Evolutionary conservation across 2,113 vertebrate species (phyloP).

Genomic region (Eonycteris spelaea): DNA sequence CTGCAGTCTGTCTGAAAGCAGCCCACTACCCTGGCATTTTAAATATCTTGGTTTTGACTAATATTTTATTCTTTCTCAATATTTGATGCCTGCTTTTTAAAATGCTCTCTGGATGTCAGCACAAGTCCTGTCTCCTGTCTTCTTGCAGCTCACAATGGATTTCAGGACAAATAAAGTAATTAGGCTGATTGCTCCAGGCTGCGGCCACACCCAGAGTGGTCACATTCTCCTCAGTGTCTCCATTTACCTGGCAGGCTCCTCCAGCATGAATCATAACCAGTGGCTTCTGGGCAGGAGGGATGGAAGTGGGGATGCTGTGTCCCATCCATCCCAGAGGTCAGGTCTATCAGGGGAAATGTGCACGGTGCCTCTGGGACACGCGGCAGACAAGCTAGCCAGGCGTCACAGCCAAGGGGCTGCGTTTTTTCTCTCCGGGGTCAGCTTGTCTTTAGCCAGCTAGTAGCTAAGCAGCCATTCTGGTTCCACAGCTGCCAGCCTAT

Average conservation of each 20-base stretch:
- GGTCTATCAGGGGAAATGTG: rapidly evolving
- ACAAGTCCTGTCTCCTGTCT: not conserved
- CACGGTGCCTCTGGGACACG: not conserved
- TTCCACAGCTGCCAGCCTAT: not conserved
- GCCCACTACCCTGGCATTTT: not conserved
- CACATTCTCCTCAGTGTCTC: not conserved
- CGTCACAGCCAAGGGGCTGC: not conserved
- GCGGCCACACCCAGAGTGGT: rapidly evolving
- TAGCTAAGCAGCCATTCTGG: not conserved
- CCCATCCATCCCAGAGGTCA: no score
- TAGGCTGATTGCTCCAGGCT: not conserved
- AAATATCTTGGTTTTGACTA: not conserved
- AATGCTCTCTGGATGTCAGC: not conserved
- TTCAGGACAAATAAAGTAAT: not conserved
- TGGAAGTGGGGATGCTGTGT: not conserved
- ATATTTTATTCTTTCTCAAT: not conserved
- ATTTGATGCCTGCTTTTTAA: not conserved
- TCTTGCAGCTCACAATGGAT: not conserved
- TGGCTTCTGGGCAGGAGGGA: not conserved
- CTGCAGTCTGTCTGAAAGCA: not conserved
- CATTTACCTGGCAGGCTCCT: not conserved
- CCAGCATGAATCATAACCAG: not conserved
- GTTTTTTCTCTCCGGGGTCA: no score
- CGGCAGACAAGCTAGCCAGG: rapidly evolving
- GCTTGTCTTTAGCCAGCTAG: not conserved